Evolutionary conservation across 1,140 invertebrate genomes (phyloP), one percentile per base, ranked within the genome.

Genomic region (Tetramorium alpestre): DNA sequence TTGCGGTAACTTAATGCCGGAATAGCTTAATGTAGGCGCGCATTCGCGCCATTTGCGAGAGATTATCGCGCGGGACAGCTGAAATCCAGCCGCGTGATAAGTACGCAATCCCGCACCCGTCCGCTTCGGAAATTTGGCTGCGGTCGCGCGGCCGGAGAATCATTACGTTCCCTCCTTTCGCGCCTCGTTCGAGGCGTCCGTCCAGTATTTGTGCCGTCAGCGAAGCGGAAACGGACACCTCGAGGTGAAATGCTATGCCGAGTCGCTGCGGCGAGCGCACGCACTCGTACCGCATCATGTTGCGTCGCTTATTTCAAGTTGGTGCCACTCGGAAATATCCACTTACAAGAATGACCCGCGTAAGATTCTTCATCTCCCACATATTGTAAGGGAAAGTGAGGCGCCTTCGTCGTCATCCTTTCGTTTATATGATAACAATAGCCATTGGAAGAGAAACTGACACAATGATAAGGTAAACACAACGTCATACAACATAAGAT

Each of bases 251-350:
- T 4, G 67, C 49, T 72, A 56, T 41, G 88, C 6, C 62, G 86
- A 89, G 47, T 18, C 51, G 73, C 49, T 25, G 44, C 25, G 54
- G 22, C 80, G 86, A 54, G 54, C 41, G 33, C 18, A 49, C 25
- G 80, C 56, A 33, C 84, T 86, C 49, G 49, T 64, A 62, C 44
- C 41, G 51, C 69, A 64, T 85, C 70, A 28, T 44, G 64, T 73
- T 47, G 58, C 54, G 80, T 84, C 73, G 82, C 60, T 85, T 65
- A 44, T 51, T 78, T 56, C 11, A 78, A 78, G 65, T 41, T 73
- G 51, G 67, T 86, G 81, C 86, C 89, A 82, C 89, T 90, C 87
- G 89, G 89, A 91, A 90, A 88, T 90, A 90, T 90, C 89, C 89
- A 91, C 89, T 91, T 90, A 86, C 87, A 84, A 91, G 89, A 77